Evolutionary conservation across 2,113 vertebrate species (phyloP), one percentile per base, ranked within the genome.

Genomic region (Pituophis catenifer): DNA sequence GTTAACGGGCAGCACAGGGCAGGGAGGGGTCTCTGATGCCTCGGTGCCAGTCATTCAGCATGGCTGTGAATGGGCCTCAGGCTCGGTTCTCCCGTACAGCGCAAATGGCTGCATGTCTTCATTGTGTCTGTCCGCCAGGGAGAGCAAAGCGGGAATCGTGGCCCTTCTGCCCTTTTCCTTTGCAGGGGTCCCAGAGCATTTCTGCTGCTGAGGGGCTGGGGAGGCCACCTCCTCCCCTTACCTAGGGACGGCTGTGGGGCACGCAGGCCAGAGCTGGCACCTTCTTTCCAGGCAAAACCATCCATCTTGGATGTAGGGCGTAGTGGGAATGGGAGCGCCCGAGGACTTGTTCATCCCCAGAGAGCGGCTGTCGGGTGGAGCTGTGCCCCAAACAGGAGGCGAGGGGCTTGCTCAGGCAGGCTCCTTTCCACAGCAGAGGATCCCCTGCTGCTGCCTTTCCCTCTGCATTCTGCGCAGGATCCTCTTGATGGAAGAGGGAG

Each of bases 391-490:
- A 17, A 2, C 29, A 5, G 65, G 65, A 33, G n/a, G 12, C n/a
- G n/a, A 17, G 70, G 70, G n/a, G n/a, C n/a, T 33, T 75, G 13
- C 12, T 33, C 65, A 75, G n/a, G n/a, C 70, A 7, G 70, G 70
- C n/a, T 75, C n/a, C n/a, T 65, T 75, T 7, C 65, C 65, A 75
- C 17, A 33, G n/a, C 65, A 70, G 62, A 65, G 24, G n/a, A 65
- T 59, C 62, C 94, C 89, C 38, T n/a, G 1, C 55, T 1, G 33
- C 0, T 1, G 33, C 0, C 0, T 89, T 94, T 90, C 88, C 93
- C 55, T 24, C 62, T 62, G 8, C 8, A 85, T 88, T 65, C 81
- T 21, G 94, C 65, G 89, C 59, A 94, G 8, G 91, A 94, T 52
- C 44, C 88, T 91, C 75, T 90, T 92, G 91, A 8, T 0, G 21